phyloP scores from a whole-genome alignment of 2,888 invertebrate species.

The Congeria kusceri region DNA sequence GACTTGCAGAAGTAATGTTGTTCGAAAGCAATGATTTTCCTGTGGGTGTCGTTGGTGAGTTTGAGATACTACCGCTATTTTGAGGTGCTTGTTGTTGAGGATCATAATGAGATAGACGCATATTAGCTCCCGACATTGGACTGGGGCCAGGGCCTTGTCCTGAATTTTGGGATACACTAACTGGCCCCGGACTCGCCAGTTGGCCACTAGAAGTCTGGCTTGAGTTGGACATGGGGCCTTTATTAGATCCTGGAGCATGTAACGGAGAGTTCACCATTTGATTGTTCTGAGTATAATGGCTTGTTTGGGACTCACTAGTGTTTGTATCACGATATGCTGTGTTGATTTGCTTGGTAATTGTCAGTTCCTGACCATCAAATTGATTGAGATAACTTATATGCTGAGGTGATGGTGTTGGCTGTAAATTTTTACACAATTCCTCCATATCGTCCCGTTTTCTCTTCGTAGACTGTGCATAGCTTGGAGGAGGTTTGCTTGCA shows the following conservation, averaged over 20 bases:
- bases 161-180: slow-evolving; percentile 69
- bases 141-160: slow-evolving; percentile 77
- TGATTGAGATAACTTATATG: slow-evolving; percentile 98
- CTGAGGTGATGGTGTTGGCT: slow-evolving; percentile 97
- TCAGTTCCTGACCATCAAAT: slow-evolving; percentile 97
- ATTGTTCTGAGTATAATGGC: slow-evolving; percentile 75
- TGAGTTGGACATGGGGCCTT: slow-evolving; percentile 81
- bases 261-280: slow-evolving; percentile 79
- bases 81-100: slow-evolving; percentile 72
- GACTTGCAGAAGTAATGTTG: slow-evolving; percentile 84
- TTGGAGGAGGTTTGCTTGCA: slow-evolving; percentile 83
- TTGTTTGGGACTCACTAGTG: slow-evolving; percentile 68
- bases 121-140: slow-evolving; percentile 77
- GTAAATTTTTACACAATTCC: slow-evolving; percentile 89
- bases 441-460: slow-evolving; percentile 86
- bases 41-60: slow-evolving; percentile 73
- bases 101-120: slow-evolving; percentile 81
- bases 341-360: slow-evolving; percentile 98
- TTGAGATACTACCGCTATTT: slow-evolving; percentile 63
- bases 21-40: slow-evolving; percentile 81
- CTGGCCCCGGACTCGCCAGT: slow-evolving; percentile 74
- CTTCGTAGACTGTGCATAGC: slow-evolving; percentile 83
- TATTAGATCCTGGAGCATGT: slow-evolving; percentile 77
- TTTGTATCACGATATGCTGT: slow-evolving; percentile 88
- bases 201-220: slow-evolving; percentile 80